phyloP scores from a whole-genome alignment of 53 echinoderm and acorn worm genomes.

The Paelopatides confundens region DNA sequence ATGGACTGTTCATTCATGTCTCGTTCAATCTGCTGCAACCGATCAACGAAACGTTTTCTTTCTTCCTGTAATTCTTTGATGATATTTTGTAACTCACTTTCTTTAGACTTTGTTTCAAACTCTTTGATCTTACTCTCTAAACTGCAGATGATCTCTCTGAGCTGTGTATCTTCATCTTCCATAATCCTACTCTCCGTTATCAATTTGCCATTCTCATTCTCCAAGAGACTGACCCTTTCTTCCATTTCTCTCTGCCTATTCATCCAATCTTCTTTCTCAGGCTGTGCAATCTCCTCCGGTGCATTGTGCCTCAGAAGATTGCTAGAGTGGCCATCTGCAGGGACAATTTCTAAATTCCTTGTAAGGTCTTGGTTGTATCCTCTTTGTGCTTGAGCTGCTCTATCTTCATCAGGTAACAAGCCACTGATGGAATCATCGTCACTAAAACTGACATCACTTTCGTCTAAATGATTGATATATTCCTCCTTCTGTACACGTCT shows the following conservation, averaged over 20 bases:
- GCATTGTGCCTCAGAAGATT: slow-evolving; percentile 12
- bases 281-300: not conserved
- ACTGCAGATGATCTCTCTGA: not conserved
- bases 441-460: slow-evolving; percentile 4
- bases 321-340: not conserved
- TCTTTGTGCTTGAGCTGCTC: not conserved
- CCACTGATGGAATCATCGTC: slow-evolving; percentile 34
- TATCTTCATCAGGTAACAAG: slow-evolving; percentile 36
- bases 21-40: slow-evolving; percentile 58
- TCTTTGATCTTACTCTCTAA: slow-evolving; percentile 45
- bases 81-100: not conserved
- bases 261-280: not conserved
- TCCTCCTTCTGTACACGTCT: not conserved
- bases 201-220: slow-evolving; percentile 29
- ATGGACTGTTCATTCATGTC: not conserved
- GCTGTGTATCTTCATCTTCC: not conserved
- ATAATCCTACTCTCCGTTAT: not conserved
- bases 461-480: not conserved
- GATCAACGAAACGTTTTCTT: slow-evolving; percentile 7
- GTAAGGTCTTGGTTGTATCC: not conserved
- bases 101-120: slow-evolving; percentile 40
- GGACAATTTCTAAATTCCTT: not conserved
- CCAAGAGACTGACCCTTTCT: slow-evolving; percentile 4
- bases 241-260: slow-evolving; percentile 25
- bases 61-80: slow-evolving; percentile 1